A percentile compares a stretch with the other conserved stretches of the same genome.
phyloP scores from a whole-genome alignment of 1,140 invertebrate species.

The Drosophila bipectinata region DNA sequence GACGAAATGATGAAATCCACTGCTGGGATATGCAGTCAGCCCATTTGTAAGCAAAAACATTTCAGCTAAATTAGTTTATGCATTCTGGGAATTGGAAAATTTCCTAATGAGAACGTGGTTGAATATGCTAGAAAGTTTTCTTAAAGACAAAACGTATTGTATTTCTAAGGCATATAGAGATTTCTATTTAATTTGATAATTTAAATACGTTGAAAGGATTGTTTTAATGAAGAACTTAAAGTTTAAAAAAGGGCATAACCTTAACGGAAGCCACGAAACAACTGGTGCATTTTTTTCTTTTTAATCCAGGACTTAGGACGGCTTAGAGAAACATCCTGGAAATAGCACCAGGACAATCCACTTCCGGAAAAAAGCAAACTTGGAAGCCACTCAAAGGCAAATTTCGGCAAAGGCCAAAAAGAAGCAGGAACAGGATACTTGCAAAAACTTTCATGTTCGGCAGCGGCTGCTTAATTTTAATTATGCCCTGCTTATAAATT shows the following conservation, averaged over 20 bases:
- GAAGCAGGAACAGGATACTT: conserved; percentile 60
- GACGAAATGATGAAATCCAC: conserved; percentile 71
- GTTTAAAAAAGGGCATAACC: neutral
- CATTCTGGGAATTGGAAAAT: conserved; percentile 72
- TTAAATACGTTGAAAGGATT: neutral
- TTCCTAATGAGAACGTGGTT: conserved; percentile 59
- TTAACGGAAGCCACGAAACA: neutral
- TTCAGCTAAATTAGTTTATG: conserved; percentile 79
- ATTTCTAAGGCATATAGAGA: neutral
- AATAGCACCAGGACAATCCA: conserved; percentile 24
- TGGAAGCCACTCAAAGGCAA: conserved; percentile 48
- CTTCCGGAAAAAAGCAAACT: conserved; percentile 32
- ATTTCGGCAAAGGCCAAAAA: conserved; percentile 27
- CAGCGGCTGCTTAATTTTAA: conserved; percentile 75
- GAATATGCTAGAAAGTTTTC: conserved; percentile 31
- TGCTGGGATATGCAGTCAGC: conserved; percentile 31
- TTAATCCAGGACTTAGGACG: conserved; percentile 4
- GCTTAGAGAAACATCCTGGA: conserved; percentile 1
- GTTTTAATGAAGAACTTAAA: neutral
- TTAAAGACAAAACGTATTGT: conserved; percentile 4
- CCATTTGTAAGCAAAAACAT: conserved; percentile 82
- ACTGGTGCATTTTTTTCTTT: neutral
- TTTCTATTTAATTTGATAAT: neutral
- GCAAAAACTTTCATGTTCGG: conserved; percentile 61
- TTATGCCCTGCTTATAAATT: conserved; percentile 80